phyloP scores from a whole-genome alignment of 1,140 invertebrate species.

The Lineus longissimus region DNA sequence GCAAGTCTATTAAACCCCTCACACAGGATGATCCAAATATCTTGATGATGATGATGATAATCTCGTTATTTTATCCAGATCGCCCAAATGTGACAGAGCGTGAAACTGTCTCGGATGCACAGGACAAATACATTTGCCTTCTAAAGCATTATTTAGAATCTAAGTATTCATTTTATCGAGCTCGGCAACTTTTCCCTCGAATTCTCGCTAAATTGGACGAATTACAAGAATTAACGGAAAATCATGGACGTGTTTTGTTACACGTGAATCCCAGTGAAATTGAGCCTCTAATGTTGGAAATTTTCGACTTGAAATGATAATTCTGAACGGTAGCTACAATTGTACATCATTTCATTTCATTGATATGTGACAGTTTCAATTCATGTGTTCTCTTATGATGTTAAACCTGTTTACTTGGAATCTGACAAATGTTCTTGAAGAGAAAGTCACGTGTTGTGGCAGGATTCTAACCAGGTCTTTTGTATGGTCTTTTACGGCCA shows the following conservation, averaged over 20 bases:
- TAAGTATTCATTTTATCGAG: slow-evolving; percentile 59
- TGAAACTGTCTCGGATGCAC: slow-evolving; percentile 63
- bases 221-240: slow-evolving; percentile 77
- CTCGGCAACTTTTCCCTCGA: slow-evolving; percentile 53
- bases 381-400: too few species aligned
- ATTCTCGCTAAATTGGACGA: slow-evolving; percentile 83
- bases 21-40: slow-evolving; percentile 56
- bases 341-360: too few species aligned
- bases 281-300: slow-evolving; percentile 86
- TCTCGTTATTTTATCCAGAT: slow-evolving; percentile 82
- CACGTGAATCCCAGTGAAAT: slow-evolving; percentile 85
- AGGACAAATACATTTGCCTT: slow-evolving; percentile 88
- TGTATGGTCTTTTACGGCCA: too few species aligned
- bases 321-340: background rate
- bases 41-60: slow-evolving; percentile 82
- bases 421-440: too few species aligned
- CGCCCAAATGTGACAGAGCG: slow-evolving; percentile 73
- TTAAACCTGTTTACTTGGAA: too few species aligned
- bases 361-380: too few species aligned
- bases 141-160: slow-evolving; percentile 83
- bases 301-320: slow-evolving; percentile 76
- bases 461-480: too few species aligned
- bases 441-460: too few species aligned
- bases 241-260: slow-evolving; percentile 80
- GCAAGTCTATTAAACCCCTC: slow-evolving; percentile 39